These are phyloP conservation scores for Epinephelus cyanopodus DNA, from an alignment of 2,113 vertebrate species.

Conservation along the genomic window DNA sequence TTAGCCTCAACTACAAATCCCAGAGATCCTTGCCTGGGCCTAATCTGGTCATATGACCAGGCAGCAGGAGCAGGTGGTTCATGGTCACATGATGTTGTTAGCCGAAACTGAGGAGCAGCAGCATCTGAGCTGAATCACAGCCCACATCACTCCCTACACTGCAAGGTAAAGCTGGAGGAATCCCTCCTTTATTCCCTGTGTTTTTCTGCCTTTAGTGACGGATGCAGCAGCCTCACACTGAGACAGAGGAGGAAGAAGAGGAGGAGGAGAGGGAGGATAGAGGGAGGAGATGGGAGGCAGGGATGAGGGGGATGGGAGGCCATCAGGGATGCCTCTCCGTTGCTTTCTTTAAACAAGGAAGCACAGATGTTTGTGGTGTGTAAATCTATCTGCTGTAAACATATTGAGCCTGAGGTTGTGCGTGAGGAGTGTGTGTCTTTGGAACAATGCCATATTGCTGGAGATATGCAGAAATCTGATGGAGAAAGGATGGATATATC, in stretches of 20 bases:
- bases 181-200: slow-evolving; percentile 51
- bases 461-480: background rate
- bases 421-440: slow-evolving; percentile 22
- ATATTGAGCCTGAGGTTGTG: slow-evolving; percentile 24
- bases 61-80: slow-evolving; percentile 75
- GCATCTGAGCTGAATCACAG: slow-evolving; percentile 77
- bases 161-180: slow-evolving; percentile 81
- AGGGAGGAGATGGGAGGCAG: background rate
- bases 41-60: slow-evolving; percentile 78
- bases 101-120: slow-evolving; percentile 74
- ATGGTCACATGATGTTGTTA: slow-evolving; percentile 83
- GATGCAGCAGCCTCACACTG: slow-evolving; percentile 35
- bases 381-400: slow-evolving; percentile 36
- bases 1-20: slow-evolving; percentile 78
- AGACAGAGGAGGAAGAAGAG: slow-evolving; percentile 2
- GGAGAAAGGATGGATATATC: background rate
- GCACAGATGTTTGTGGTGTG: slow-evolving; percentile 54
- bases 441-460: background rate
- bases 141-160: slow-evolving; percentile 66
- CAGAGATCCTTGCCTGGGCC: slow-evolving; percentile 59
- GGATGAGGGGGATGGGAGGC: slow-evolving; percentile 72
- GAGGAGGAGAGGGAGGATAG: background rate
- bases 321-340: slow-evolving; percentile 60
- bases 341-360: slow-evolving; percentile 54
- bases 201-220: slow-evolving; percentile 47